Percentiles rank a stretch among this genome's conserved stretches.
These are phyloP conservation scores for Scolopax rusticola DNA, from an alignment of 2,797 vertebrate genomes.

Conservation along the genomic window DNA sequence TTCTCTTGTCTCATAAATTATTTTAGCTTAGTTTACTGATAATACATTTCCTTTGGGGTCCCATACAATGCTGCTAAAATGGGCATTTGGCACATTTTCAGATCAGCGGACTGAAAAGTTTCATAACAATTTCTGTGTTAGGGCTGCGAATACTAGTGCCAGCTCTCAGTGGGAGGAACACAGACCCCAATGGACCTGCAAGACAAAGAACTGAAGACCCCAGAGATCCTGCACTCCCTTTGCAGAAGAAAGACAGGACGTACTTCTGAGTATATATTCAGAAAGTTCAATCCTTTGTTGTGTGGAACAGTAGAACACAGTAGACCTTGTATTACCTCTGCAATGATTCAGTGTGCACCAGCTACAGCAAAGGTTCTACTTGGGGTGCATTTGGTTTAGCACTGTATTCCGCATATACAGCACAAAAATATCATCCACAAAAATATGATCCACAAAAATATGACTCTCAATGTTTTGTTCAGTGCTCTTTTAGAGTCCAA, in stretches of 20 bases:
- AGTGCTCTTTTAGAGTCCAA: neutral
- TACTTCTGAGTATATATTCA: neutral
- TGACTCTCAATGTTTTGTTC: neutral
- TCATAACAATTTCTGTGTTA: neutral
- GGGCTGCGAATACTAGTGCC: neutral
- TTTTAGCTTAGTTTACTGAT: neutral
- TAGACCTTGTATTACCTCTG: neutral
- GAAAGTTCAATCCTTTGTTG: neutral
- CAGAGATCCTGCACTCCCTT: fast-evolving
- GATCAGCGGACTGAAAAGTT: neutral
- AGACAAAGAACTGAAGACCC: neutral
- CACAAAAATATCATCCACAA: neutral
- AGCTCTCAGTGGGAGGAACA: neutral
- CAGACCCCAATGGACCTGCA: neutral
- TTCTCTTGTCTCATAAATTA: neutral
- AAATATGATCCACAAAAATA: neutral
- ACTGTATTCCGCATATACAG: neutral
- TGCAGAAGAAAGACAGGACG: fast-evolving
- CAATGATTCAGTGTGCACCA: neutral
- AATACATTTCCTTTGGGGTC: neutral
- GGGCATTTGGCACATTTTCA: neutral
- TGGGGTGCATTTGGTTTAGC: neutral
- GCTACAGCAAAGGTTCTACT: neutral
- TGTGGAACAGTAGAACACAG: neutral
- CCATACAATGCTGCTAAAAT: neutral